Evolutionary conservation across 2,888 invertebrate species (phyloP), one percentile per base, ranked within the genome.

Genomic region (Hirtodrosophila alboralis): DNA sequence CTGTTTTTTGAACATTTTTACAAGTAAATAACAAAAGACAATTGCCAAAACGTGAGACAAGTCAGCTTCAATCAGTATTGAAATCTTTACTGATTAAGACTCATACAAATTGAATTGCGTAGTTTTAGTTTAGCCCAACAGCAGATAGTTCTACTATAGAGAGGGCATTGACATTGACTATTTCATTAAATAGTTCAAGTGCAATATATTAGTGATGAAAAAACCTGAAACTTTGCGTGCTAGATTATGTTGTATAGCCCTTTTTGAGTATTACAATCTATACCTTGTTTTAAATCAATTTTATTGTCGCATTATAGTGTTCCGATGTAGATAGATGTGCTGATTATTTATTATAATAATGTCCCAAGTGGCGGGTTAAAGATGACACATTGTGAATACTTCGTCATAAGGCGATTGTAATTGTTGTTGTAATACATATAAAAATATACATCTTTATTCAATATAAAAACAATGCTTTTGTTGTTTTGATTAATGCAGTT

Each of bases 391-490:
- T 10, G 47, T 10, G 33, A 44, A 43, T 43, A 57, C 70, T 49
- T 60, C 60, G 71, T 76, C 78, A 77, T 56, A 38, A 49, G 51
- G 2, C 57, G 52, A 61, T 59, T 63, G 63, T 30, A 52, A 34
- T 57, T 69, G 33, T 36, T 54, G 26, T 72, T 27, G n/a, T n/a
- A 38, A 44, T 30, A 37, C 30, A 44, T 16, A 33, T 14, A 13
- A 0, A 21, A 26, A 37, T 14, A 26, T 1, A 33, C n/a, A 12
- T 36, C 21, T 21, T n/a, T n/a, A n/a, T n/a, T 9, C 9, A 18
- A 27, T 38, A 21, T 45, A 27, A 51, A 59, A 66, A 79, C 81
- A 80, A 84, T 80, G 78, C 81, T 81, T 73, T 81, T 80, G 73
- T 80, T 81, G 61, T 63, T 72, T 63, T 56, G 48, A 65, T 68